These are phyloP conservation scores for Drosophila seguyi DNA, from an alignment of 1,140 invertebrate genomes.

Conservation along the genomic window DNA sequence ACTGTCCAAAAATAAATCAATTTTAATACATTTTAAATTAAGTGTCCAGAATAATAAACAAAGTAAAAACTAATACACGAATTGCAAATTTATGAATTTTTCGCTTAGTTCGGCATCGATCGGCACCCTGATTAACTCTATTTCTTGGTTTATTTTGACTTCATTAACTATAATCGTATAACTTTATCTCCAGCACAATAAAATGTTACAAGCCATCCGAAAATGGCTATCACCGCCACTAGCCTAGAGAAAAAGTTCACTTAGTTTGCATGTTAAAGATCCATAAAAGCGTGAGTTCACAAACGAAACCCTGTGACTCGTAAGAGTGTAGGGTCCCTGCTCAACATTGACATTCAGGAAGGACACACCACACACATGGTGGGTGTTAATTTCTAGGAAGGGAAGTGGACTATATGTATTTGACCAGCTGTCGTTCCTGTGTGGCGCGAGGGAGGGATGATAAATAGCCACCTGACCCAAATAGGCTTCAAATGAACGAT, in stretches of 20 bases:
- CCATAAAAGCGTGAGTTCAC: constrained; percentile 55
- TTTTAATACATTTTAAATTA: too few relatives aligned
- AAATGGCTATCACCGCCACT: not conserved
- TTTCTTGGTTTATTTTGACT: too few relatives aligned
- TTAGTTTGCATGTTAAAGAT: constrained; percentile 64
- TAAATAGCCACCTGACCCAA: constrained; percentile 22
- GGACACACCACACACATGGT: constrained; percentile 21
- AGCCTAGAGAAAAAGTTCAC: not conserved
- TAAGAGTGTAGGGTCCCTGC: constrained; percentile 7
- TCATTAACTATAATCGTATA: too few relatives aligned
- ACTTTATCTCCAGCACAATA: too few relatives aligned
- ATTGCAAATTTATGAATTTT: too few relatives aligned
- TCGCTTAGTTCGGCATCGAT: too few relatives aligned
- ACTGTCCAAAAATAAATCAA: too few relatives aligned
- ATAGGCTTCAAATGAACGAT: constrained; percentile 16
- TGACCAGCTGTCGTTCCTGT: constrained; percentile 31
- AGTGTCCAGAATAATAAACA: too few relatives aligned
- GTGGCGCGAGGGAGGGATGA: constrained; percentile 4
- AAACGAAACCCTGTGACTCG: constrained; percentile 16
- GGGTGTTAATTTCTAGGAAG: constrained; percentile 9
- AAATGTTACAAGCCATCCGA: not conserved
- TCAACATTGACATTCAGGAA: constrained; percentile 54
- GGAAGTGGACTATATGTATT: constrained; percentile 13
- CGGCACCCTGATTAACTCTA: too few relatives aligned
- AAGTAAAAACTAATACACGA: too few relatives aligned